Evolutionary conservation across 2,888 invertebrate genomes (phyloP).

Genomic region (Drosophila basisetae): DNA sequence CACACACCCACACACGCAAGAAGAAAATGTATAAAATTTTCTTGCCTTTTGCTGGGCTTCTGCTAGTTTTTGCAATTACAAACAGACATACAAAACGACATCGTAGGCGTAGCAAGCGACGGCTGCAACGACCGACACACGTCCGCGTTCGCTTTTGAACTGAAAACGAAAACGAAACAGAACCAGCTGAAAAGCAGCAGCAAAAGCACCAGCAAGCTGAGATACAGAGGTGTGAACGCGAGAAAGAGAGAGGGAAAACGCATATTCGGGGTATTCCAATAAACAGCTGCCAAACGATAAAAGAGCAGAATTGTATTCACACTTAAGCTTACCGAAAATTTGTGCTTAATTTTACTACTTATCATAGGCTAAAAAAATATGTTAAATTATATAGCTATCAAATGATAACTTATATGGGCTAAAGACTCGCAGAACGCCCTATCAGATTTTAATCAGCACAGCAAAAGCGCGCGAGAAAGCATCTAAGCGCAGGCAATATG

Average conservation of each 20-base stretch:
- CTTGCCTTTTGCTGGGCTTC: slow-evolving; percentile 45
- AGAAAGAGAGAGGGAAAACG: slow-evolving; percentile 12
- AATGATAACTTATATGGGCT: not conserved
- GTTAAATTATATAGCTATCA: not conserved
- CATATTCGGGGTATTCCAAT: slow-evolving; percentile 32
- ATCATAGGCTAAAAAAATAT: not conserved
- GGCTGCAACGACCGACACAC: slow-evolving; percentile 60
- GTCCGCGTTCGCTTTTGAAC: slow-evolving; percentile 62
- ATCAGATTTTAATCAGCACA: slow-evolving; percentile 35
- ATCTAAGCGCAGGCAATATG: slow-evolving; percentile 26
- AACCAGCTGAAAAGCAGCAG: slow-evolving; percentile 44
- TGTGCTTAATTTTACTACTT: no score
- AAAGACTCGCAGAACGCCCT: slow-evolving; percentile 33
- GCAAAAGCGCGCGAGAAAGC: slow-evolving; percentile 56
- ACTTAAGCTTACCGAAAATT: not conserved
- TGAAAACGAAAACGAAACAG: slow-evolving; percentile 53
- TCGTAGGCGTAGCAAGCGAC: slow-evolving; percentile 59
- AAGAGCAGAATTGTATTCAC: not conserved
- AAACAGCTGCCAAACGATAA: slow-evolving; percentile 12
- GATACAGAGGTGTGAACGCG: slow-evolving; percentile 15
- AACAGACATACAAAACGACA: slow-evolving; percentile 57
- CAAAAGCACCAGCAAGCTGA: slow-evolving; percentile 40
- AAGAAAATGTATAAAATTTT: slow-evolving; percentile 56
- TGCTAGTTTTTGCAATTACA: slow-evolving; percentile 70
- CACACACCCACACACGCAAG: slow-evolving; percentile 39